phyloP scores from a whole-genome alignment of 1,140 invertebrate species.

The Danaus melanippus region DNA sequence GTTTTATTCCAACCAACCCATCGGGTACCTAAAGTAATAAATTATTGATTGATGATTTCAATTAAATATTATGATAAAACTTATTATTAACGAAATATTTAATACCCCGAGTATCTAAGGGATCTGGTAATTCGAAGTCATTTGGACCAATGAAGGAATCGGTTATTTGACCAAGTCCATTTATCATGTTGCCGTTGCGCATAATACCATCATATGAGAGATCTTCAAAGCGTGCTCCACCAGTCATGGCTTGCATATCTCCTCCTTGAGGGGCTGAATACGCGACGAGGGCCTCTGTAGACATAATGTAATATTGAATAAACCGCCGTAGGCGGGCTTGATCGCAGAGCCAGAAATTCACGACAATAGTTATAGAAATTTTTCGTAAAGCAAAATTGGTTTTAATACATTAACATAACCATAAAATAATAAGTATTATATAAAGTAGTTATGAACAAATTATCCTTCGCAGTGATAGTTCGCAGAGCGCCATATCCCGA shows the following conservation, averaged over 20 bases:
- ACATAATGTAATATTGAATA: conserved; percentile 39
- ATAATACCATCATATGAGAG: conserved; percentile 89
- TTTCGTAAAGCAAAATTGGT: conserved; percentile 27
- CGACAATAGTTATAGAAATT: conserved; percentile 14
- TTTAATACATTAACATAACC: no score
- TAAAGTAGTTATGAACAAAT: no score
- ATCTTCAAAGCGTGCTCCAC: conserved; percentile 86
- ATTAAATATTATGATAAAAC: no score
- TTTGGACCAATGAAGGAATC: conserved; percentile 76
- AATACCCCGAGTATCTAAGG: conserved; percentile 69
- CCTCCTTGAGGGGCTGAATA: conserved; percentile 85
- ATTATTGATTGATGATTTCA: neutral
- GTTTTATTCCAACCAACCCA: conserved; percentile 93
- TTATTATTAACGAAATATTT: neutral
- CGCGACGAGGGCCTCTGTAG: conserved; percentile 80
- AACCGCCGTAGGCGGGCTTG: conserved; percentile 39
- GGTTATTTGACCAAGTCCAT: conserved; percentile 90
- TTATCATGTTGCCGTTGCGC: conserved; percentile 75
- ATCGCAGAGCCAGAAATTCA: conserved; percentile 22
- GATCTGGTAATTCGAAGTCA: conserved; percentile 72
- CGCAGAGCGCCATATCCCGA: conserved; percentile 26
- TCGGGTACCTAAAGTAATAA: conserved; percentile 74
- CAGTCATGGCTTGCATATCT: conserved; percentile 82
- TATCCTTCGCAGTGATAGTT: conserved; percentile 4
- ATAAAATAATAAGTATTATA: no score